Conservation (phyloP, 35 echinoderm and acorn worm species). For the Hemicentrotus pulcherrimus region DNA sequence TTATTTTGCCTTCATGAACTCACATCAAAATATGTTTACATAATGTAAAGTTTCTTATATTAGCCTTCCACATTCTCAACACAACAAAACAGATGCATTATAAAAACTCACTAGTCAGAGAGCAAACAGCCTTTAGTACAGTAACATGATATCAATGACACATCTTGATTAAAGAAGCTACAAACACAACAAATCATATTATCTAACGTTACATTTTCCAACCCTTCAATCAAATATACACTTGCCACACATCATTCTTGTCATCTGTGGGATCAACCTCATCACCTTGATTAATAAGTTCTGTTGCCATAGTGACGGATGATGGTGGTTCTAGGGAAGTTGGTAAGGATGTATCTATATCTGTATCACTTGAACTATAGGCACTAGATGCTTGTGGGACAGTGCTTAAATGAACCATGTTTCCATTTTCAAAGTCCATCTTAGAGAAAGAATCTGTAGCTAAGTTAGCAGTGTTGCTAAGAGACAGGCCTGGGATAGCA, state of each 20-base stretch:
- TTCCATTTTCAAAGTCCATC: conserved; percentile 33
- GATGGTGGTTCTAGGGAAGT: not conserved
- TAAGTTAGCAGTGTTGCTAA: not conserved
- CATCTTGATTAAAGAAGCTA: not conserved
- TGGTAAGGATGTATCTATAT: not conserved
- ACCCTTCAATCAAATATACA: conserved; percentile 55
- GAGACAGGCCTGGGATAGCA: not conserved
- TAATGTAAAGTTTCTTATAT: too few relatives aligned
- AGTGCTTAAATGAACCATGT: conserved; percentile 40
- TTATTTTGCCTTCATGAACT: too few relatives aligned
- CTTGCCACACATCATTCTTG: conserved; percentile 65
- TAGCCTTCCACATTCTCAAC: too few relatives aligned
- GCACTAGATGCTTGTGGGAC: conserved; percentile 26
- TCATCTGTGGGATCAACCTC: conserved; percentile 39
- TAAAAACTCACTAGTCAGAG: too few relatives aligned
- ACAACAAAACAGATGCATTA: too few relatives aligned
- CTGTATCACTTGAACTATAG: not conserved
- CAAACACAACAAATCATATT: not conserved
- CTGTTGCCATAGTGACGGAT: not conserved
- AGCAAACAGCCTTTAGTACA: not conserved
- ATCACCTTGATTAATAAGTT: not conserved
- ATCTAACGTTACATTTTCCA: not conserved
- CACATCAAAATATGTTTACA: too few relatives aligned
- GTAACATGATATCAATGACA: not conserved
- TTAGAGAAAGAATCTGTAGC: not conserved